Conservation (phyloP, 1,140 invertebrate species). For the Drosophila simulans region DNA sequence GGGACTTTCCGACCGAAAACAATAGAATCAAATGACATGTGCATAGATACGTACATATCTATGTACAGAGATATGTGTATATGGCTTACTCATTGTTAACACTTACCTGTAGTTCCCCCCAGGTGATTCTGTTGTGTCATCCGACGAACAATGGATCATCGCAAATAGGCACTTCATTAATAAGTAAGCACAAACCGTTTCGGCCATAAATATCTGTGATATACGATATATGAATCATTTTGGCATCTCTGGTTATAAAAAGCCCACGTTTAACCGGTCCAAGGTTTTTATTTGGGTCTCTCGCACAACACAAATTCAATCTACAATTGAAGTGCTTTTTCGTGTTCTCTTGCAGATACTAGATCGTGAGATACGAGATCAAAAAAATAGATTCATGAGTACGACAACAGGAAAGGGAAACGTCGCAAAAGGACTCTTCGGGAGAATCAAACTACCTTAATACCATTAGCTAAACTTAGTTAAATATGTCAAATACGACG, state of each 20-base stretch:
- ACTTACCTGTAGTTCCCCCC: slow-evolving; percentile 3
- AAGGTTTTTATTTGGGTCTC: slow-evolving; percentile 3
- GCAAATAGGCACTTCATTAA: slow-evolving; percentile 7
- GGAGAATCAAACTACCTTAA: slow-evolving; percentile 41
- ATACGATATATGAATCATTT: slow-evolving; percentile 14
- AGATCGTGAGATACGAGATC: slow-evolving; percentile 14
- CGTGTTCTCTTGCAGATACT: slow-evolving; percentile 24
- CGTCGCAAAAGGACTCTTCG: slow-evolving; percentile 34
- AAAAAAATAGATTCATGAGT: slow-evolving; percentile 47
- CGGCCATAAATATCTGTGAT: background rate
- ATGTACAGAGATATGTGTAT: background rate
- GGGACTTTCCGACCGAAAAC: background rate
- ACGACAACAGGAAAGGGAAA: slow-evolving; percentile 36
- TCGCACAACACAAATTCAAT: background rate
- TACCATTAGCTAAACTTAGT: slow-evolving; percentile 38
- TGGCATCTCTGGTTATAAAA: background rate
- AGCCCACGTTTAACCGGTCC: slow-evolving; percentile 10
- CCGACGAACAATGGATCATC: slow-evolving; percentile 1
- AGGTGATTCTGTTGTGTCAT: slow-evolving; percentile 7
- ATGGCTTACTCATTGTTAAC: slow-evolving; percentile 14
- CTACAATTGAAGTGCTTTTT: background rate
- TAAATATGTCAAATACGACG: slow-evolving; percentile 53
- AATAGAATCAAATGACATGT: slow-evolving; percentile 1
- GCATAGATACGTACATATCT: too few relatives aligned
- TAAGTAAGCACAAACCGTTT: slow-evolving; percentile 3